These are phyloP conservation scores for Paragorgia papillata DNA, from an alignment of 92 coral and sea anemone genomes.

Conservation along the genomic window DNA sequence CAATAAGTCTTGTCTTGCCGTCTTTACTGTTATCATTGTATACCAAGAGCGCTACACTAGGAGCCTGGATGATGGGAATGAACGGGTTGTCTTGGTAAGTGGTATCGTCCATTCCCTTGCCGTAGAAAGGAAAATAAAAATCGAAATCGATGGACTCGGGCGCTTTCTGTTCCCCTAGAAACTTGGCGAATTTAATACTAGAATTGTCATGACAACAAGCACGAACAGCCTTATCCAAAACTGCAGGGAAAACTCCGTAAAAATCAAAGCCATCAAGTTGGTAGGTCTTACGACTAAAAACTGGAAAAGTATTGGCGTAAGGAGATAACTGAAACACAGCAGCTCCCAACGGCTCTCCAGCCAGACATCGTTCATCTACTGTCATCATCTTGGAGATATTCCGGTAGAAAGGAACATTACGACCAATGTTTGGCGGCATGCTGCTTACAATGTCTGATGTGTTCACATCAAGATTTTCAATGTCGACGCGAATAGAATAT, in stretches of 20 bases:
- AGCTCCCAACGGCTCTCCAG: slow-evolving; percentile 61
- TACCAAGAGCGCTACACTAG: slow-evolving; percentile 70
- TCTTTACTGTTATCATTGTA: slow-evolving; percentile 52
- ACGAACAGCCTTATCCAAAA: slow-evolving; percentile 53
- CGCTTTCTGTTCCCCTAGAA: slow-evolving; percentile 69
- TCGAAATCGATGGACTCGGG: slow-evolving; percentile 59
- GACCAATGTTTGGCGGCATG: not conserved
- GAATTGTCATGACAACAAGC: slow-evolving; percentile 73
- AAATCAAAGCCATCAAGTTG: not conserved
- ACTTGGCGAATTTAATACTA: slow-evolving; percentile 65
- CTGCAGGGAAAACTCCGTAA: slow-evolving; percentile 62
- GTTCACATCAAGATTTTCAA: not conserved
- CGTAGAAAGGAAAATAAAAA: slow-evolving; percentile 83
- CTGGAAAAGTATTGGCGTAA: not conserved
- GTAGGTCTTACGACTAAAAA: not conserved
- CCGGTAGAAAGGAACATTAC: not conserved
- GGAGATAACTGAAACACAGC: not conserved
- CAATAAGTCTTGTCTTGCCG: slow-evolving; percentile 59
- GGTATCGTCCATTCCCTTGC: slow-evolving; percentile 60
- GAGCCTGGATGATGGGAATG: slow-evolving; percentile 76
- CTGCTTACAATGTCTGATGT: not conserved
- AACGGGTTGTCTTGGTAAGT: slow-evolving; percentile 63
- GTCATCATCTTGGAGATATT: slow-evolving; percentile 62
- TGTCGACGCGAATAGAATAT: not conserved
- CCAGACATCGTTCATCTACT: slow-evolving; percentile 78